Base-by-base conservation (phyloP, 1,140 invertebrate genomes). In the Argopecten irradians region DNA sequence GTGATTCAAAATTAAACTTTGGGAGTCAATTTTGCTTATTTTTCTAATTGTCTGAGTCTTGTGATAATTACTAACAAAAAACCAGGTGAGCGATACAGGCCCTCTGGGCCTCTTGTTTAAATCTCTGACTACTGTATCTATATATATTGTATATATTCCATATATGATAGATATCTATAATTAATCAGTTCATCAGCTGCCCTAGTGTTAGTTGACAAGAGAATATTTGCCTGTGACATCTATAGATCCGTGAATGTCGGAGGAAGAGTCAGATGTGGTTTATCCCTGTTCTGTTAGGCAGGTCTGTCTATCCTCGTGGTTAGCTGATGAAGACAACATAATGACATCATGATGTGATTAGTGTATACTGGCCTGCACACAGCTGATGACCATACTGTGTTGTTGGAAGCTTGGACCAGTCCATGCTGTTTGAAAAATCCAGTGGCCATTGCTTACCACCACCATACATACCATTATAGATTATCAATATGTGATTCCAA, bases 381-480 rank as follows among this genome's bases (percentile, higher is more conserved):
- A 46, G 43, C 43, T n/a, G 11, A 28, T 71, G 55, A 71, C 55
- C 55, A 28, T 3, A n/a, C n/a, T n/a, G n/a, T 28, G 13, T 2
- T 71, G 55, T 1, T 71, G 55, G 36, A 39, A 39, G 36, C 36
- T 71, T 71, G n/a, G 55, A 46, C 36, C 36, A 3, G 55, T 28
- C n/a, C n/a, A 5, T 22, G n/a, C 55, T 3, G 22, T n/a, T n/a
- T 8, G 55, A n/a, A 71, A 28, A 5, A 28, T 71, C 55, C 55
- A 71, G 22, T 71, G 55, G 55, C n/a, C 55, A 71, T 28, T n/a
- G 28, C 14, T 55, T 5, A 71, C 55, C 55, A 8, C 55, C 1
- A 71, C n/a, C 55, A 71, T 71, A 71, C 55, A 71, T 71, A 71
- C 55, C 55, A 71, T 71, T 71, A 71, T 71, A 71, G 55, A 71